phyloP scores from a whole-genome alignment of 2,888 invertebrate species.

The Diplolepis rosae region DNA sequence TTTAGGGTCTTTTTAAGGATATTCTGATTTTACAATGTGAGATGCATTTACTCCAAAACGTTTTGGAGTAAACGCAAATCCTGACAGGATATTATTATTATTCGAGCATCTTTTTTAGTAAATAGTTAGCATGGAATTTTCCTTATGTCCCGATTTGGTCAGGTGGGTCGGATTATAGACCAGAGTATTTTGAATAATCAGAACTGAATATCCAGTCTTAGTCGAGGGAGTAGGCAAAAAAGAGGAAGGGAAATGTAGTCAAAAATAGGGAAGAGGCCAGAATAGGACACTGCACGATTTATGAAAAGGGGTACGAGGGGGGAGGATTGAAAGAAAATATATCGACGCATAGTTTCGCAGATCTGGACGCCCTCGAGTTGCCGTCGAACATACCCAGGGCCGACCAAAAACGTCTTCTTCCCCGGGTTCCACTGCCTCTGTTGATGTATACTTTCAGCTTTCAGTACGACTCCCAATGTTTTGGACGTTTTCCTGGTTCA shows the following conservation, averaged over 20 bases:
- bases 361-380: background rate
- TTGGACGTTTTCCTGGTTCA: slow-evolving; percentile 32
- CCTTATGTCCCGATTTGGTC: slow-evolving; percentile 18
- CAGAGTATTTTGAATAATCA: slow-evolving; percentile 6
- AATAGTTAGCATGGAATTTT: background rate
- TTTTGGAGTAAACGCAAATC: too few species aligned
- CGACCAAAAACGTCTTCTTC: slow-evolving; percentile 27
- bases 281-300: slow-evolving; percentile 20
- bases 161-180: background rate
- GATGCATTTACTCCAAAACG: too few species aligned
- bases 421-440: slow-evolving; percentile 4
- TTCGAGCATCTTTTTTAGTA: background rate
- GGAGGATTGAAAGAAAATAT: background rate
- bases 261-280: slow-evolving; percentile 19
- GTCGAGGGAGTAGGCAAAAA: slow-evolving; percentile 26
- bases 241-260: slow-evolving; percentile 1
- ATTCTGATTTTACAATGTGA: too few species aligned
- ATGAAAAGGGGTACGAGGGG: slow-evolving; percentile 1
- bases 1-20: too few species aligned
- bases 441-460: slow-evolving; percentile 9
- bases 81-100: background rate
- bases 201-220: background rate
- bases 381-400: slow-evolving; percentile 4
- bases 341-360: slow-evolving; percentile 23
- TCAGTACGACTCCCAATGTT: background rate